These are phyloP conservation scores for Gadopsis marmoratus DNA, from an alignment of 2,797 vertebrate genomes.

Conservation along the genomic window DNA sequence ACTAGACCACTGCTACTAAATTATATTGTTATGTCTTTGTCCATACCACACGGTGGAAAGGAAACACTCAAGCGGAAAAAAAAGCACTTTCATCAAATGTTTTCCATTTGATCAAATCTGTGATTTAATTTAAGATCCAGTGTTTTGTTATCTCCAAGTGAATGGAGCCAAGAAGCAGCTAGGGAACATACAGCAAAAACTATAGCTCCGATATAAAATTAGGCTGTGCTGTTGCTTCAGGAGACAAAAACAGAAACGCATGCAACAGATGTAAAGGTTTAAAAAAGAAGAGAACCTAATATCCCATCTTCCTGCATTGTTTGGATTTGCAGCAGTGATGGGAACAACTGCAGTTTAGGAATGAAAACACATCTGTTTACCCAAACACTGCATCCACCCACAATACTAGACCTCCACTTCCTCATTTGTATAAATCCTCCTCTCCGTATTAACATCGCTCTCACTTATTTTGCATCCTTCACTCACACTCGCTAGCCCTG, in stretches of 20 bases:
- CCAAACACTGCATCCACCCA: slow-evolving; percentile 20
- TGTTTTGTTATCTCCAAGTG: not conserved
- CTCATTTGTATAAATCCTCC: slow-evolving; percentile 5
- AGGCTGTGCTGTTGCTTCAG: not conserved
- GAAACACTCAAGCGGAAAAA: not conserved
- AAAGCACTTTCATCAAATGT: not conserved
- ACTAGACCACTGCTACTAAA: not conserved
- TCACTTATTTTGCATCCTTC: slow-evolving; percentile 40
- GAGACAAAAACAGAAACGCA: slow-evolving; percentile 6
- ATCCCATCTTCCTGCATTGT: not conserved
- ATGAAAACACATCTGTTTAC: slow-evolving; percentile 11
- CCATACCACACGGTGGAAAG: not conserved
- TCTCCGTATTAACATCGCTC: slow-evolving; percentile 33
- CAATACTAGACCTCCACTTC: slow-evolving; percentile 25
- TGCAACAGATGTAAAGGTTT: not conserved
- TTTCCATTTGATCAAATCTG: not conserved
- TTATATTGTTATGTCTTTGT: not conserved
- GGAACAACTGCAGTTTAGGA: slow-evolving; percentile 11
- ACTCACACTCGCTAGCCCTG: slow-evolving; percentile 27
- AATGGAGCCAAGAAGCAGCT: not conserved
- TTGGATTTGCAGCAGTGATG: slow-evolving; percentile 12
- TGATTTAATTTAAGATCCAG: slow-evolving; percentile 1
- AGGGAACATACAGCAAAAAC: not conserved
- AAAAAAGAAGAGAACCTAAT: not conserved
- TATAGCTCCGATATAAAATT: slow-evolving; percentile 4